phyloP scores from a whole-genome alignment of 2,797 vertebrate genomes.

The Steatocranus sp. region DNA sequence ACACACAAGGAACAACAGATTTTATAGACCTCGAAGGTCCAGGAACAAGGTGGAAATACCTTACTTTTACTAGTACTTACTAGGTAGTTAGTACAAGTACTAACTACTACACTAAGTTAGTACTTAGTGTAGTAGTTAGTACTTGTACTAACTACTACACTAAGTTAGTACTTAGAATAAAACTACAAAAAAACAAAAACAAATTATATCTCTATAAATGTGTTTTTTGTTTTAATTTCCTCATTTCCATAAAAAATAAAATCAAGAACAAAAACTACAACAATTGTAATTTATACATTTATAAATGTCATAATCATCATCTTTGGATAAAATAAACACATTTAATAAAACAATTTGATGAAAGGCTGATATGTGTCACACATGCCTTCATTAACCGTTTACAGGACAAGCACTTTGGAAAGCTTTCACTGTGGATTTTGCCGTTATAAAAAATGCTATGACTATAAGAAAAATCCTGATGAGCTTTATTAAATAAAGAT shows the following conservation, averaged over 20 bases:
- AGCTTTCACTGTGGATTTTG: background rate
- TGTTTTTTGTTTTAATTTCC: background rate
- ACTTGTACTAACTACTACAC: background rate
- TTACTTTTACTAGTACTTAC: background rate
- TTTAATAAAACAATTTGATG: background rate
- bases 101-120: background rate
- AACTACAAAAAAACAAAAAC: background rate
- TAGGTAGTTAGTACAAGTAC: background rate
- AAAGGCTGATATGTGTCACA: background rate
- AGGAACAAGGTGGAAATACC: background rate
- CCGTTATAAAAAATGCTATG: background rate
- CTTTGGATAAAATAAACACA: background rate
- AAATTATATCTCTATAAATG: background rate
- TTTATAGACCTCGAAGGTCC: background rate
- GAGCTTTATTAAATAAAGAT: fast-evolving
- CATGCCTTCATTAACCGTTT: background rate
- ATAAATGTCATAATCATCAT: background rate
- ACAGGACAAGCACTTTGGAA: background rate
- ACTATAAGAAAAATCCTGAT: background rate
- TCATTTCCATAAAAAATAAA: background rate
- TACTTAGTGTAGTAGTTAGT: background rate
- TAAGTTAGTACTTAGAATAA: background rate
- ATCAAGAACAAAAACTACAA: background rate
- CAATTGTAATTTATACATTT: background rate
- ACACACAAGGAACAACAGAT: background rate